Conservation (phyloP, 2,888 invertebrate species). For the Muschampia staudingeri region DNA sequence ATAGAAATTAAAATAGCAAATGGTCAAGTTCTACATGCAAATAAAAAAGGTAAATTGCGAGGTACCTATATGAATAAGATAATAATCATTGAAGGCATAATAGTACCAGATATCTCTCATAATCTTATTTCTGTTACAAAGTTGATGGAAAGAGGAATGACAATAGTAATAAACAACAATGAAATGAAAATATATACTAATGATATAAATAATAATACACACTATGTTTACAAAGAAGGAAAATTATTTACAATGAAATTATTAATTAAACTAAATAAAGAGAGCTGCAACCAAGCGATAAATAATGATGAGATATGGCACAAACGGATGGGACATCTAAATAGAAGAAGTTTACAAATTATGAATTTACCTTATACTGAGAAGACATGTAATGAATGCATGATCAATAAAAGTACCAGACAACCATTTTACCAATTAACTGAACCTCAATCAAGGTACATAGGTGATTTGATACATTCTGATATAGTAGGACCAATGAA, state of each 20-base stretch:
- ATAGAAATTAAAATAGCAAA: background rate
- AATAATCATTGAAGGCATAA: background rate
- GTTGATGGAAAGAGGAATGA: background rate
- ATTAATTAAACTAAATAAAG: background rate
- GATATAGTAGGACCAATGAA: background rate
- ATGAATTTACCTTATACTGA: background rate
- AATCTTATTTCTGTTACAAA: background rate
- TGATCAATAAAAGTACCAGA: background rate
- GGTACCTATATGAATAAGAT: background rate
- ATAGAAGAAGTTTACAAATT: background rate
- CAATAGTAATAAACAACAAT: background rate
- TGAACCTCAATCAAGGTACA: background rate
- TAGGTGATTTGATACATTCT: background rate
- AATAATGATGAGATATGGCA: background rate
- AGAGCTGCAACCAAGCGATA: background rate
- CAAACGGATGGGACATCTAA: background rate
- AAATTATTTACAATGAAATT: background rate
- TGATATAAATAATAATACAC: slow-evolving; percentile 1
- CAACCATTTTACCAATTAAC: background rate
- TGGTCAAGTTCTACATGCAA: background rate
- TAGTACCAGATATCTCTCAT: background rate
- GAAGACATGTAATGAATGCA: background rate
- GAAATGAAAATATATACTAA: background rate
- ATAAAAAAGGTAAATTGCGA: background rate
- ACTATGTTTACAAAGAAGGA: background rate